Evolutionary conservation across 2,888 invertebrate species (phyloP), one percentile per base, ranked within the genome.

Genomic region (Glyphotaelius pellucidus): DNA sequence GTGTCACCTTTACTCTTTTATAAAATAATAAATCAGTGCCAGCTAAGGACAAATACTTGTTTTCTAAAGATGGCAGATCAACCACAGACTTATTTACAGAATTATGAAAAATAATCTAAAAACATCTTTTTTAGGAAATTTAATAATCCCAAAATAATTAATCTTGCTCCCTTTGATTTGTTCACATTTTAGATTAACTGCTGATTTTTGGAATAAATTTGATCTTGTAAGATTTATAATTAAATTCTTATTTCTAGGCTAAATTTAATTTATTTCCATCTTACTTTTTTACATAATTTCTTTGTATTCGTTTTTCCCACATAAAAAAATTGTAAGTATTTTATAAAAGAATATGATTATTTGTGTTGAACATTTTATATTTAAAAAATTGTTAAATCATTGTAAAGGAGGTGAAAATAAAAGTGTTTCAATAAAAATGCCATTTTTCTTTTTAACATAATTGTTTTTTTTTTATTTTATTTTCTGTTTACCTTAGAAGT

Each of bases 301-400:
- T 25, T 25, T 67, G 67, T 9, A 67, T 67, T 67, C 35, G 32
- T 38, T 86, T 42, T 15, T 86, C 47, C 86, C 47, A 86, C 42
- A 42, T 42, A 47, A 86, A 86, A 35, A 47, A 47, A n/a, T 30
- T 86, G 14, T 47, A 35, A n/a, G 47, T 47, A 86, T 86, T 86
- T 86, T 30, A 86, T 86, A 30, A 31, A 86, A 67, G 67, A 42
- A 42, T 83, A 83, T 87, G 79, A 80, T 32, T 30, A 38, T 47
- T 90, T 81, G 67, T 90, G 47, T 90, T 84, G 30, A 83, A 84
- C n/a, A 47, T 90, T 90, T 84, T 90, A 30, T 81, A 90, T 84
- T n/a, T 9, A 67, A 89, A 84, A 90, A 90, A 84, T 84, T 90
- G 90, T 90, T 90, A 90, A 90, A 52, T 84, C 52, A 84, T 83